These are phyloP conservation scores for Cetoscarus ocellatus DNA, from an alignment of 2,797 vertebrate species.

Conservation along the genomic window DNA sequence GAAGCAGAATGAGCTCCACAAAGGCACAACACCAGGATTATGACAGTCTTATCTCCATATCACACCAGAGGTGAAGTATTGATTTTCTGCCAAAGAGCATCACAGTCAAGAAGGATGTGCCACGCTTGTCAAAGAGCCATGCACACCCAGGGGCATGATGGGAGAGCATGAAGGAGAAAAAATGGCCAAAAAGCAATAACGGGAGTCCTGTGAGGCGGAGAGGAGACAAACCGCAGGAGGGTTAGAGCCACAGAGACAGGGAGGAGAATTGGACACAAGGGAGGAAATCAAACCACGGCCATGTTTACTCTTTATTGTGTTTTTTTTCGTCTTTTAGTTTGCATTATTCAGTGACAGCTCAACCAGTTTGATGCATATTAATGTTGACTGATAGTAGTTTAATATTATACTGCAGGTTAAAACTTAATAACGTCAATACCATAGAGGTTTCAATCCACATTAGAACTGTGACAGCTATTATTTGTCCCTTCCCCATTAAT, in stretches of 20 bases:
- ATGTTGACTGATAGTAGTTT: no score
- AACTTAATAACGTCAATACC: no score
- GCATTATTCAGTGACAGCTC: background rate
- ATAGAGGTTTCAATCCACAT: no score
- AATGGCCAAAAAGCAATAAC: slow-evolving; percentile 45
- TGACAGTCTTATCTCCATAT: slow-evolving; percentile 89
- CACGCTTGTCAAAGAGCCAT: slow-evolving; percentile 54
- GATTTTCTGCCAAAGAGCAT: slow-evolving; percentile 95
- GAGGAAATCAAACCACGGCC: background rate
- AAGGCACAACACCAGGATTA: slow-evolving; percentile 88
- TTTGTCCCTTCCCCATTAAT: no score
- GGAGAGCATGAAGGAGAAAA: slow-evolving; percentile 36
- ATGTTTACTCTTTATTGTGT: no score
- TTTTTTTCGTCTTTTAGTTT: no score
- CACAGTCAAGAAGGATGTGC: slow-evolving; percentile 85
- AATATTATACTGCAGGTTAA: no score
- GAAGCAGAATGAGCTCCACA: slow-evolving; percentile 78
- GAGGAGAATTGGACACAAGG: background rate
- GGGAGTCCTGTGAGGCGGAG: slow-evolving; percentile 27
- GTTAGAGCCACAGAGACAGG: background rate
- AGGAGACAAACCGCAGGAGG: slow-evolving; percentile 1
- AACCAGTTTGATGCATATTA: no score
- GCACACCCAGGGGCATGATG: slow-evolving; percentile 59
- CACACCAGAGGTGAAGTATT: slow-evolving; percentile 89
- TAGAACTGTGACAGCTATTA: no score